phyloP scores from a whole-genome alignment of 2,888 invertebrate species.

The Opisthograptis luteolata region DNA sequence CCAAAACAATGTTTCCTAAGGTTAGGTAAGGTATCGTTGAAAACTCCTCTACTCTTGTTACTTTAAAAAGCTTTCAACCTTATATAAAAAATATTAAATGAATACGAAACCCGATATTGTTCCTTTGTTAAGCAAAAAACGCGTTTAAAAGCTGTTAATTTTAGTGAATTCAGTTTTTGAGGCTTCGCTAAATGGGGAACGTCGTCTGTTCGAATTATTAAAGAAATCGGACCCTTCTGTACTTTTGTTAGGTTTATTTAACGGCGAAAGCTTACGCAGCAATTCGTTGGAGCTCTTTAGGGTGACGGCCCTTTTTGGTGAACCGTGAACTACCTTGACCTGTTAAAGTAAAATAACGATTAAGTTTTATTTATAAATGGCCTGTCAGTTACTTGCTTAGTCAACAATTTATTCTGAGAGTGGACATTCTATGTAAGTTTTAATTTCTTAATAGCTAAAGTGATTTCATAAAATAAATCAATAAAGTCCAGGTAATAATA shows the following conservation, averaged over 20 bases:
- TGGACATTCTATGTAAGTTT: neutral
- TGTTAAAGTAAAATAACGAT: slow-evolving; percentile 5
- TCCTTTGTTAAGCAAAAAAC: slow-evolving; percentile 34
- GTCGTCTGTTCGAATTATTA: slow-evolving; percentile 43
- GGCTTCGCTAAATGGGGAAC: slow-evolving; percentile 40
- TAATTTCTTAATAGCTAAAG: too few relatives aligned
- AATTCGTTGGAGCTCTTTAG: slow-evolving; percentile 37
- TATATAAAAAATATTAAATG: slow-evolving; percentile 30
- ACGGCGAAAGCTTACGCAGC: slow-evolving; percentile 49
- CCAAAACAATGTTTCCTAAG: neutral
- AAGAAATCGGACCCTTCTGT: slow-evolving; percentile 52
- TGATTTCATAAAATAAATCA: too few relatives aligned
- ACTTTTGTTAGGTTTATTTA: slow-evolving; percentile 44
- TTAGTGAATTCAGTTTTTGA: slow-evolving; percentile 41
- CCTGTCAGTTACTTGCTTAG: neutral
- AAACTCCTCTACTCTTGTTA: neutral
- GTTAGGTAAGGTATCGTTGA: neutral
- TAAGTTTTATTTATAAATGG: slow-evolving; percentile 3
- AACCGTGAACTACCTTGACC: slow-evolving; percentile 21
- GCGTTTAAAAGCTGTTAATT: slow-evolving; percentile 44
- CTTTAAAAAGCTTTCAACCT: slow-evolving; percentile 28
- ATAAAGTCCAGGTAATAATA: too few relatives aligned
- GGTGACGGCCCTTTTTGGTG: slow-evolving; percentile 30
- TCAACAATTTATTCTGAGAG: neutral
- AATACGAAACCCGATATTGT: slow-evolving; percentile 30